Conservation (phyloP, 2,888 invertebrate species). For the Parnassius glacialis region DNA sequence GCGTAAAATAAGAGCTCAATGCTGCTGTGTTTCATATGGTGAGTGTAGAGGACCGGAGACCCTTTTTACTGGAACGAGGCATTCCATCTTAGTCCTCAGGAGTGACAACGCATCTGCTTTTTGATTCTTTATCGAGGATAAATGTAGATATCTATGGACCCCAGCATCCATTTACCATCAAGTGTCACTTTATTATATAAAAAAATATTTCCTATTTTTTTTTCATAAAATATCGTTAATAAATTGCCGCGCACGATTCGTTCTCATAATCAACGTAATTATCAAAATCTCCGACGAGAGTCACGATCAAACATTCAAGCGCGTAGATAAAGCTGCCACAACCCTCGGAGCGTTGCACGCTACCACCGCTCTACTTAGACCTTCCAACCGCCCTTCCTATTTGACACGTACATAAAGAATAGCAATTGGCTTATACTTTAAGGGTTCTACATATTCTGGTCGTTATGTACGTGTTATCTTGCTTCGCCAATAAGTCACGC, state of each 20-base stretch:
- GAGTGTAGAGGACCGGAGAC: no score
- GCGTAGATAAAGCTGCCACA: slow-evolving; percentile 72
- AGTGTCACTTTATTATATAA: no score
- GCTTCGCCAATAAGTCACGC: slow-evolving; percentile 78
- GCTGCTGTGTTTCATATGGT: no score
- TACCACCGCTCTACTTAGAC: slow-evolving; percentile 47
- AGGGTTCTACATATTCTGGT: slow-evolving; percentile 50
- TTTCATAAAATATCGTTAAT: slow-evolving; percentile 36
- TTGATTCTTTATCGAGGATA: no score
- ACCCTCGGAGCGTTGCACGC: slow-evolving; percentile 59
- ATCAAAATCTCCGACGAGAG: slow-evolving; percentile 73
- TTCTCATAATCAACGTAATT: slow-evolving; percentile 76
- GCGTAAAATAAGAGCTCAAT: no score
- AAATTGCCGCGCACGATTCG: slow-evolving; percentile 52
- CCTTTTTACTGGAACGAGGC: no score
- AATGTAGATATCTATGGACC: no score
- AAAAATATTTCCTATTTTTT: slow-evolving; percentile 1
- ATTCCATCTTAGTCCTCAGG: no score
- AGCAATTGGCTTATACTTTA: slow-evolving; percentile 9
- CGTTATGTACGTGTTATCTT: slow-evolving; percentile 72
- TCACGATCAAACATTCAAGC: slow-evolving; percentile 75
- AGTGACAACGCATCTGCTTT: no score
- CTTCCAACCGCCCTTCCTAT: slow-evolving; percentile 34
- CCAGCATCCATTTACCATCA: no score
- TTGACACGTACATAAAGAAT: slow-evolving; percentile 8